Evolutionary conservation across 2,797 vertebrate species (phyloP), one percentile per base, ranked within the genome.

Genomic region (Parambassis ranga): DNA sequence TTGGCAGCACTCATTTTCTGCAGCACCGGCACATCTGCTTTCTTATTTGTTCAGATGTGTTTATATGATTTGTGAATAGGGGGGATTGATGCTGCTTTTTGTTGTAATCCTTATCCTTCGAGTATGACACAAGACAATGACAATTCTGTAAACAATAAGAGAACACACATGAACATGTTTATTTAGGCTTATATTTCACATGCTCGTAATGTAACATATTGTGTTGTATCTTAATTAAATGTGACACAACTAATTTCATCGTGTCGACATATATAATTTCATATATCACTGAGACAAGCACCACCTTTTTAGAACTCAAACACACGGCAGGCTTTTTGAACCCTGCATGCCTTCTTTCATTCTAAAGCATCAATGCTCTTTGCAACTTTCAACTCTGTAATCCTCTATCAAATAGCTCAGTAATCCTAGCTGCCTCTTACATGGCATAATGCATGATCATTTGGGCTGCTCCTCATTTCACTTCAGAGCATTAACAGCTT

Each of bases 341-440:
- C 64, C 67, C 30, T 65, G 56, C 55, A 48, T 82, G 75, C 49
- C 79, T 79, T 74, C 74, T 83, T 82, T 87, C 78, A 80, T 88
- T 82, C 67, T 80, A 58, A 63, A 85, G 76, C 85, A 90, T 87
- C 84, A 81, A 72, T 85, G 85, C 86, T 87, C 83, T 90, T 90
- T 90, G 78, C 79, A 91, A 89, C 74, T 91, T 86, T 79, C 69
- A 86, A 87, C 72, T 88, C 80, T 75, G 67, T 92, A 91, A 93
- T 91, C 90, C 89, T 89, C 78, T 79, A 59, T 88, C 81, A 87
- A 89, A 89, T 74, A 86, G 83, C 60, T 14, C 79, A 69, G 82
- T 92, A 91, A 91, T 90, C 90, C 84, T 44, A 47, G 74, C 82
- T 75, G 78, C 83, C 85, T 89, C 81, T 87, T 85, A 86, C 79